A percentile compares a stretch with the other conserved stretches of the same genome.
Conservation (phyloP, 2,888 invertebrate species). For the Leucophenga maculata region DNA sequence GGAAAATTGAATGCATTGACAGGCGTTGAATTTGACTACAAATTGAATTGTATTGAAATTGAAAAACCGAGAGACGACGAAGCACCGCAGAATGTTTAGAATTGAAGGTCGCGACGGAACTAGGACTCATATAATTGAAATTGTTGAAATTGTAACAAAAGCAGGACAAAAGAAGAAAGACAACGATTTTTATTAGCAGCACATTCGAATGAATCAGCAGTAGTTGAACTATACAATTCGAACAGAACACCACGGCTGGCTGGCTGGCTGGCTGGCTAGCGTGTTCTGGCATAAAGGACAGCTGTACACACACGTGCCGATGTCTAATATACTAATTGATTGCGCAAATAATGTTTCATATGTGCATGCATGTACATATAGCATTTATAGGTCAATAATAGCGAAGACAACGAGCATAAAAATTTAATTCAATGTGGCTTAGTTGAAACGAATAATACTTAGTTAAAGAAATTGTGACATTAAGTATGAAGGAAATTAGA, state of each 20-base stretch:
- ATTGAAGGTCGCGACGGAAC: too few relatives aligned
- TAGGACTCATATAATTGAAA: neutral
- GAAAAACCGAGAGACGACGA: too few relatives aligned
- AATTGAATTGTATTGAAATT: constrained; percentile 7
- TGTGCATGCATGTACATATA: neutral
- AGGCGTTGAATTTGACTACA: constrained; percentile 4
- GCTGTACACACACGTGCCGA: constrained; percentile 24
- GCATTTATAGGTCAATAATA: constrained; percentile 10
- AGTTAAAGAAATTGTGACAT: neutral
- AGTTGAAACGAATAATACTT: neutral
- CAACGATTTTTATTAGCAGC: too few relatives aligned
- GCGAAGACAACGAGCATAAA: neutral
- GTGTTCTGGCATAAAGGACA: too few relatives aligned
- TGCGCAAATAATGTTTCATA: constrained; percentile 43
- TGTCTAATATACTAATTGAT: constrained; percentile 57
- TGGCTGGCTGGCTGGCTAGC: too few relatives aligned
- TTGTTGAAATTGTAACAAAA: neutral
- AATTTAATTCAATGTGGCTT: constrained; percentile 19
- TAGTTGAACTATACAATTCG: too few relatives aligned
- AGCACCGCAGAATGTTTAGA: too few relatives aligned
- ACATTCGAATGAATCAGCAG: too few relatives aligned
- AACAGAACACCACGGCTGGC: too few relatives aligned
- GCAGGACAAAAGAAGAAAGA: neutral
- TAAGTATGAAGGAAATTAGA: too few relatives aligned
- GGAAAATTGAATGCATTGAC: neutral